Base-by-base conservation (phyloP, 2,888 invertebrate genomes). In the Labia minor region DNA sequence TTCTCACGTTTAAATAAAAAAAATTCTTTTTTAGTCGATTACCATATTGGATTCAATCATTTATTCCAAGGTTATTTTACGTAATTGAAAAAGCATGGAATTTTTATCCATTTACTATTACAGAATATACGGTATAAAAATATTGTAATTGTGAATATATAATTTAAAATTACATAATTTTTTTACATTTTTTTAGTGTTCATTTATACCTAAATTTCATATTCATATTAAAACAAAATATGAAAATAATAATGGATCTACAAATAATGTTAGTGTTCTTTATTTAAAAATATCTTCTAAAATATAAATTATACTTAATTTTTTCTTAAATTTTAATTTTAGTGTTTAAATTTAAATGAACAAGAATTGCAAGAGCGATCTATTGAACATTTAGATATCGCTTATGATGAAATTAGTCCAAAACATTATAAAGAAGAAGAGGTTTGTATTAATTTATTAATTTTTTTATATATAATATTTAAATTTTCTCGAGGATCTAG, bases 31-130 rank as follows among this genome's bases (percentile, higher is more conserved):
- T 64, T 79, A 92, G 93, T 76, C 91, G 92, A 73, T 82, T 95
- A 69, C 95, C 95, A 2, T 88, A 88, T 75, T 95, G 93, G 93
- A 81, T 94, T 66, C 91, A 92, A 78, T 86, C 91, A 1, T 78
- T 95, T 72, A 86, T 91, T 74, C 95, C 95, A 71, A 87, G 88
- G 77, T 87, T 95, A 76, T 94, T 95, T 80, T 95, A 95, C 78
- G 86, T 95, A 18, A 94, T 89, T 68, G 95, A 95, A 78, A 94
- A 93, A 76, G 92, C 94, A 14, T 95, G 94, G 94, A 95, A 95
- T 78, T 95, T 90, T 78, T 95, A 92, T 80, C 95, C 95, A 11
- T 92, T 85, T 73, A 94, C 94, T 19, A 85, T 90, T 66, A 94
- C 91, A 82, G 90, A 90, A 77, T 90, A 90, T 74, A 88, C 88